A percentile compares a stretch with the other conserved stretches of the same genome.
Conservation (phyloP, 2,113 vertebrate species). For the Microtus richardsoni region DNA sequence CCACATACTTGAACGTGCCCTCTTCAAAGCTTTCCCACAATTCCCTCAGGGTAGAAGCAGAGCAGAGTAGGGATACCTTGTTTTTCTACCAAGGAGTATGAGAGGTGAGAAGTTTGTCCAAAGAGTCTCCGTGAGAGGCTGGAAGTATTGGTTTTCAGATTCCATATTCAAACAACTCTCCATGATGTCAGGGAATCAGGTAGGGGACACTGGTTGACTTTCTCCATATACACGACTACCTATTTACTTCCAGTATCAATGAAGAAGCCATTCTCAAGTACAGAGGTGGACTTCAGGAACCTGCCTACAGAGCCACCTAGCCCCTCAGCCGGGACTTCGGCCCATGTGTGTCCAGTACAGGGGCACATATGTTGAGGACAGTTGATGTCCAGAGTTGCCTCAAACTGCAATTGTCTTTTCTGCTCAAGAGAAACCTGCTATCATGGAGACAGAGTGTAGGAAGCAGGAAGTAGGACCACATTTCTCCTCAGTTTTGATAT, state of each 20-base stretch:
- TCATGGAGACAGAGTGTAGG: not conserved
- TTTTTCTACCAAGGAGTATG: not conserved
- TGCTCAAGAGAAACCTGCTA: not conserved
- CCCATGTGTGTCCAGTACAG: not conserved
- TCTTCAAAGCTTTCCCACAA: not conserved
- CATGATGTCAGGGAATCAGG: too few relatives aligned
- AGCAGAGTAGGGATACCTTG: not conserved
- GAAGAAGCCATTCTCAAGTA: not conserved
- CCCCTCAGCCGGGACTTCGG: not conserved
- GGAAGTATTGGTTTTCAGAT: not conserved
- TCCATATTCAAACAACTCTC: not conserved
- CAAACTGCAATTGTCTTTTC: not conserved
- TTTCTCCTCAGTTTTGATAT: not conserved
- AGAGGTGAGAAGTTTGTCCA: not conserved
- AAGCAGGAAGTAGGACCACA: not conserved
- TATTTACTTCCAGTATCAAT: not conserved
- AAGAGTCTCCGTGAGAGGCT: rapidly evolving
- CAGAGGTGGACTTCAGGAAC: not conserved
- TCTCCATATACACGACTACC: not conserved
- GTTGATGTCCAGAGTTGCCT: not conserved
- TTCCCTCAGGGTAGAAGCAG: not conserved
- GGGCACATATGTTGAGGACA: not conserved
- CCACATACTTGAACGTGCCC: not conserved
- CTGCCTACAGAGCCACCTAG: not conserved
- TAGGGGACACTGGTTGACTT: not conserved